These are phyloP conservation scores for Pyrochroa serraticornis DNA, from an alignment of 2,888 invertebrate species.

Conservation along the genomic window DNA sequence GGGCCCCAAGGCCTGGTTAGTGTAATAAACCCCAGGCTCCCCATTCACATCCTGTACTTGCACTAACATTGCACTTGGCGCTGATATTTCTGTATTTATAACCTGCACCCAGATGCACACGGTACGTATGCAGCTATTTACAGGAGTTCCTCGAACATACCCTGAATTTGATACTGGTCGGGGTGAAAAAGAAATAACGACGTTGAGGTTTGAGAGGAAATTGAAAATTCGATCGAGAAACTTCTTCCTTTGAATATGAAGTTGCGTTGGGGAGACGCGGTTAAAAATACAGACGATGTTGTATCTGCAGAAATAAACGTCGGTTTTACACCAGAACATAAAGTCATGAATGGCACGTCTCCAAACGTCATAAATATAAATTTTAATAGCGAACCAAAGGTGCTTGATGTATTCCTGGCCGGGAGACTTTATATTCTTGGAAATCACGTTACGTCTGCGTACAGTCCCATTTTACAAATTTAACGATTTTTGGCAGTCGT, in stretches of 20 bases:
- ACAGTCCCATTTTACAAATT: constrained; percentile 20
- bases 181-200: constrained; percentile 3
- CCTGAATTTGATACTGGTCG: background rate
- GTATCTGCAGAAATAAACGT: constrained; percentile 17
- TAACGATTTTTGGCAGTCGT: constrained; percentile 19
- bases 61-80: constrained; percentile 35
- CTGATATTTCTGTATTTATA: constrained; percentile 32
- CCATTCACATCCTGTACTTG: constrained; percentile 32
- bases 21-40: constrained; percentile 34
- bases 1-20: constrained; percentile 32
- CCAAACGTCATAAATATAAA: constrained; percentile 35
- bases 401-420: constrained; percentile 23
- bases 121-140: constrained; percentile 17
- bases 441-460: constrained; percentile 23
- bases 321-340: constrained; percentile 28
- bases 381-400: constrained; percentile 28
- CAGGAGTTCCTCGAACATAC: background rate
- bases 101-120: constrained; percentile 27
- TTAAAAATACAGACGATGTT: constrained; percentile 19
- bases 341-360: constrained; percentile 35
- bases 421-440: constrained; percentile 19
- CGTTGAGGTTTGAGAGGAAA: constrained; percentile 24
- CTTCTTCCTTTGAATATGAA: background rate
- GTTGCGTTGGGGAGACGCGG: constrained; percentile 1
- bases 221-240: background rate